phyloP scores from a whole-genome alignment of 2,888 invertebrate genomes.

The Esperia sulphurella region DNA sequence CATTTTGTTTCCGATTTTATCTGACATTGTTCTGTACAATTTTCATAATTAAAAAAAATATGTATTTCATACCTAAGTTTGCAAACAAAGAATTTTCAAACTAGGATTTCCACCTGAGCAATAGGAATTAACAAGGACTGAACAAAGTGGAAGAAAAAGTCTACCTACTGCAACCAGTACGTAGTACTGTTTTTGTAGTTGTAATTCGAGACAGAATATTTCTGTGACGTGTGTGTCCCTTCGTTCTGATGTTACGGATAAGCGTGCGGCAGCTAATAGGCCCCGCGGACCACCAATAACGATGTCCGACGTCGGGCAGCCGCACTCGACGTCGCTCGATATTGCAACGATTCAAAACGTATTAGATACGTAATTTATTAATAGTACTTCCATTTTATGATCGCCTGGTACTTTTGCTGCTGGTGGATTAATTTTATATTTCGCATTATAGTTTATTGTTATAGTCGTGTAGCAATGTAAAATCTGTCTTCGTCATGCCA shows the following conservation, averaged over 20 bases:
- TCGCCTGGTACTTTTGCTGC: conserved; percentile 6
- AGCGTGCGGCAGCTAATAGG: conserved; percentile 22
- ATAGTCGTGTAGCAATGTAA: neutral
- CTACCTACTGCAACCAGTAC: too few relatives aligned
- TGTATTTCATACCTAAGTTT: too few relatives aligned
- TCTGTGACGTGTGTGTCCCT: conserved; percentile 12
- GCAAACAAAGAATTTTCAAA: too few relatives aligned
- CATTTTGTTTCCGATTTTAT: too few relatives aligned
- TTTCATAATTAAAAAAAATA: too few relatives aligned
- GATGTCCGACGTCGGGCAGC: neutral
- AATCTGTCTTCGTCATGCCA: too few relatives aligned
- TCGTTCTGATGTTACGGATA: conserved; percentile 23
- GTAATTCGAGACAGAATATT: conserved; percentile 7
- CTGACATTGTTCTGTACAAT: too few relatives aligned
- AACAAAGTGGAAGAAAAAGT: too few relatives aligned
- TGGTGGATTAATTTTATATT: neutral
- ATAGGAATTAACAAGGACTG: too few relatives aligned
- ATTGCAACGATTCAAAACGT: conserved; percentile 21
- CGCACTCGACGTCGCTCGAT: conserved; percentile 4
- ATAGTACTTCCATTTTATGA: conserved; percentile 43
- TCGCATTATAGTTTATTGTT: neutral
- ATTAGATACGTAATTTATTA: conserved; percentile 38
- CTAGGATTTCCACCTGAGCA: too few relatives aligned
- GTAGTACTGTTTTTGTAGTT: neutral
- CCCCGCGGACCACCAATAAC: conserved; percentile 30